phyloP scores from a whole-genome alignment of 2,888 invertebrate genomes.

The Phragmatobia fuliginosa region DNA sequence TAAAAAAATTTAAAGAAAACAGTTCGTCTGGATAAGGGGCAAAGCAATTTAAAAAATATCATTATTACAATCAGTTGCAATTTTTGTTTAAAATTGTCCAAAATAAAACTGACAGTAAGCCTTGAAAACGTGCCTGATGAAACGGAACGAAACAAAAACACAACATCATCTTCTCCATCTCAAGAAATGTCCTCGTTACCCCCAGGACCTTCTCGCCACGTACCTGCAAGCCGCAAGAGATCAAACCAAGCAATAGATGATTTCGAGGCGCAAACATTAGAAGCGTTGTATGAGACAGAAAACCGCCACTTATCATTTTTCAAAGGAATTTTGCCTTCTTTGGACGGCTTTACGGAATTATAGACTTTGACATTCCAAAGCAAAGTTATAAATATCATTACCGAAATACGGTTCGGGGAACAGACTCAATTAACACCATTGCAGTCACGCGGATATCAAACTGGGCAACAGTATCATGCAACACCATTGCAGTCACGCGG shows the following conservation, averaged over 20 bases:
- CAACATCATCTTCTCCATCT: slow-evolving; percentile 22
- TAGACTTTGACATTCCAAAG: no score
- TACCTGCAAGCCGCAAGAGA: no score
- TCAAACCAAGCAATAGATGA: no score
- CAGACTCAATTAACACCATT: no score
- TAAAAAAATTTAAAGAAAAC: slow-evolving; percentile 31
- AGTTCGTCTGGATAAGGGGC: background rate
- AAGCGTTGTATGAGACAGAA: slow-evolving; percentile 45
- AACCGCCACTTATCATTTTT: slow-evolving; percentile 39
- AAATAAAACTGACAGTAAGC: slow-evolving; percentile 40
- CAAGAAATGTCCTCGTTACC: slow-evolving; percentile 27
- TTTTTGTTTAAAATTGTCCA: slow-evolving; percentile 40
- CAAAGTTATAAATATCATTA: no score
- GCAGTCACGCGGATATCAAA: no score
- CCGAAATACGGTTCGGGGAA: no score
- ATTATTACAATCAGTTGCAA: slow-evolving; percentile 34
- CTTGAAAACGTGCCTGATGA: slow-evolving; percentile 15
- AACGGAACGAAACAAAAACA: no score
- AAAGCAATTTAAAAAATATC: background rate
- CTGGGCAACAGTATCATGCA: no score
- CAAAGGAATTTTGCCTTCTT: slow-evolving; percentile 43
- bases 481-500: no score
- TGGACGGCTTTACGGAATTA: slow-evolving; percentile 35
- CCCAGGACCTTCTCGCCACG: slow-evolving; percentile 33
- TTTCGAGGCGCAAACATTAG: slow-evolving; percentile 18